These are phyloP conservation scores for Hirudinaria manillensis DNA, from an alignment of 2,888 invertebrate species.

Conservation along the genomic window DNA sequence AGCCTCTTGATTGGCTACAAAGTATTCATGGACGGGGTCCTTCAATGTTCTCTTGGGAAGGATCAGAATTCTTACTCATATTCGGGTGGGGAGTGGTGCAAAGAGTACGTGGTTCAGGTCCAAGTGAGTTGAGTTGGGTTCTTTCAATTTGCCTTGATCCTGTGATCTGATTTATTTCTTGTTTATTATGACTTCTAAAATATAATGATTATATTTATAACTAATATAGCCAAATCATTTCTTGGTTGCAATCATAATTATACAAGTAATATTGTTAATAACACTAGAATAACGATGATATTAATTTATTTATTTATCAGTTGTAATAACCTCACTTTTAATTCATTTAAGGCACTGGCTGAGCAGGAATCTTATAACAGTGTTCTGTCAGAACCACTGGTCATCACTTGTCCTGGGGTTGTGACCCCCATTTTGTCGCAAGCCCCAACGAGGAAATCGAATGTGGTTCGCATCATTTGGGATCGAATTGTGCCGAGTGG, in stretches of 20 bases:
- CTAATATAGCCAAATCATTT: too few relatives aligned
- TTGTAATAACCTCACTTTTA: background rate
- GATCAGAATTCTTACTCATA: constrained; percentile 46
- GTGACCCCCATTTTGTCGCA: background rate
- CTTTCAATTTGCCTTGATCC: too few relatives aligned
- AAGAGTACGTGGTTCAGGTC: constrained; percentile 54
- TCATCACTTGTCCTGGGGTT: constrained; percentile 2
- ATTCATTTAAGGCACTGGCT: background rate
- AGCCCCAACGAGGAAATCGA: background rate
- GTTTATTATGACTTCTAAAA: too few relatives aligned
- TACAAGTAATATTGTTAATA: too few relatives aligned
- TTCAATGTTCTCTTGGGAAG: constrained; percentile 45
- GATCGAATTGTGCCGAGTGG: background rate
- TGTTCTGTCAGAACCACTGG: constrained; percentile 2
- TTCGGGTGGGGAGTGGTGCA: constrained; percentile 52
- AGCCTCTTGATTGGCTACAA: constrained; percentile 52
- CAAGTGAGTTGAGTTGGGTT: constrained; percentile 43
- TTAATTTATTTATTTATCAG: background rate
- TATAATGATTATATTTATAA: too few relatives aligned
- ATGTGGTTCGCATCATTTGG: background rate
- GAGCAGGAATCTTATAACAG: background rate
- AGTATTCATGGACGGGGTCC: constrained; percentile 53
- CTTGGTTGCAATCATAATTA: too few relatives aligned
- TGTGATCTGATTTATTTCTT: too few relatives aligned
- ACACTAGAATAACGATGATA: too few relatives aligned